phyloP scores from a whole-genome alignment of 1,140 invertebrate genomes.

The Scylla paramamosain region DNA sequence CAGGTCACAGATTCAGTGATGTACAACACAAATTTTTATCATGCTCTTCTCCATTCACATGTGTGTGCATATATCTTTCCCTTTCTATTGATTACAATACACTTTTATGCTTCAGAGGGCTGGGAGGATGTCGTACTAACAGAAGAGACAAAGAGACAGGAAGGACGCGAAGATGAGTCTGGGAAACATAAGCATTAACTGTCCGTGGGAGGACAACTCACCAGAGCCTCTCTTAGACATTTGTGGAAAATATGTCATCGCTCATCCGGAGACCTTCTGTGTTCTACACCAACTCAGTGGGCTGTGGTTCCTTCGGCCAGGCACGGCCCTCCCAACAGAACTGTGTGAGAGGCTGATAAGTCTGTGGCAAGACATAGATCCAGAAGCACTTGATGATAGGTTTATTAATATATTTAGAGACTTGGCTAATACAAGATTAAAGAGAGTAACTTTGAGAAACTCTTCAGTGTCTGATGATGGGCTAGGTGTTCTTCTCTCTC shows the following conservation, averaged over 20 bases:
- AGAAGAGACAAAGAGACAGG: not conserved
- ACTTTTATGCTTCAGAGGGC: slow-evolving; percentile 38
- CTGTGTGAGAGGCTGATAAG: slow-evolving; percentile 87
- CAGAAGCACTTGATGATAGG: slow-evolving; percentile 80
- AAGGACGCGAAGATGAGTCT: not conserved
- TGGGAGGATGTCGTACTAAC: slow-evolving; percentile 45
- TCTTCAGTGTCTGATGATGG: slow-evolving; percentile 86
- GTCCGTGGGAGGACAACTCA: slow-evolving; percentile 66
- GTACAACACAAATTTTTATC: no score
- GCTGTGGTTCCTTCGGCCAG: slow-evolving; percentile 80
- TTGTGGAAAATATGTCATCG: slow-evolving; percentile 69
- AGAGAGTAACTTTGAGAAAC: slow-evolving; percentile 86
- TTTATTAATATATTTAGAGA: slow-evolving; percentile 88
- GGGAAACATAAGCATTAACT: slow-evolving; percentile 56
- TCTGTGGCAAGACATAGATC: slow-evolving; percentile 80
- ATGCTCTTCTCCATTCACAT: no score
- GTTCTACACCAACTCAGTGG: slow-evolving; percentile 39
- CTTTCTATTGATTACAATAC: not conserved
- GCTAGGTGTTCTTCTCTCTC: slow-evolving; percentile 85
- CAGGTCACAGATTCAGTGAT: no score
- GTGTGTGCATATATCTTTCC: no score
- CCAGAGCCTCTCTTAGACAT: slow-evolving; percentile 65
- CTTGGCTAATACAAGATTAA: slow-evolving; percentile 85
- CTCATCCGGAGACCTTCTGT: slow-evolving; percentile 69
- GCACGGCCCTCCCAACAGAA: slow-evolving; percentile 85